Evolutionary conservation across 2,113 vertebrate species (phyloP), one percentile per base, ranked within the genome.

Genomic region (Marmota flaviventris): DNA sequence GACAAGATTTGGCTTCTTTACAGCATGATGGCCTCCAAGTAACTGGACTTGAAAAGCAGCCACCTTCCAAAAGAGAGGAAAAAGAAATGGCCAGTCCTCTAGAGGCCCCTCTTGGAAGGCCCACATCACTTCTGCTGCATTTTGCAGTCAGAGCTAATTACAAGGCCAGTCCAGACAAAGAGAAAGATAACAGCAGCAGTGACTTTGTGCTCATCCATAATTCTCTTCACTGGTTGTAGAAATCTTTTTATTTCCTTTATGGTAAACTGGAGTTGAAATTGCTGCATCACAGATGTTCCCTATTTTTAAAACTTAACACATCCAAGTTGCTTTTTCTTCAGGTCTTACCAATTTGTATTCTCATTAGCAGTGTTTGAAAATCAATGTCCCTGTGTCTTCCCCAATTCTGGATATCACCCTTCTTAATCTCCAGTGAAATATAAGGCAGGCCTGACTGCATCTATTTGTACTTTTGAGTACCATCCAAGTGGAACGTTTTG

Each of bases 381-480:
- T 70, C 87, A 77, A 2, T 42, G 78, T 89, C 92, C 67, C 73
- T 81, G 51, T 10, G 32, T 45, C 48, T 83, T 94, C 63, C 58
- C 77, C 25, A 72, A 73, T 83, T 89, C 78, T 85, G 48, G 78
- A 14, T 89, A 61, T 27, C 25, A 17, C 16, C 51, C 18, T 77
- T 94, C 96, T 77, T 72, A 67, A 56, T 95, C 63, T 84, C 67
- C 22, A 61, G 27, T 93, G 95, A 81, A 63, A 48, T 85, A 85
- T n/a, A 67, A 85, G 39, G n/a, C 24, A 53, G 18, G 13, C n/a
- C 45, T 95, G 73, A 39, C 22, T 45, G 42, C 13, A 34, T 95
- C 90, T 63, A 91, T 91, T 93, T 93, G 17, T 76, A 48, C 81
- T 67, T 96, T 89, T 56, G 22, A 67, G 65, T 63, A 67, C 65